Percentiles rank a stretch among this genome's conserved stretches.
Conservation (phyloP, 2,797 vertebrate species). For the Cryptoblepharus egeriae region DNA sequence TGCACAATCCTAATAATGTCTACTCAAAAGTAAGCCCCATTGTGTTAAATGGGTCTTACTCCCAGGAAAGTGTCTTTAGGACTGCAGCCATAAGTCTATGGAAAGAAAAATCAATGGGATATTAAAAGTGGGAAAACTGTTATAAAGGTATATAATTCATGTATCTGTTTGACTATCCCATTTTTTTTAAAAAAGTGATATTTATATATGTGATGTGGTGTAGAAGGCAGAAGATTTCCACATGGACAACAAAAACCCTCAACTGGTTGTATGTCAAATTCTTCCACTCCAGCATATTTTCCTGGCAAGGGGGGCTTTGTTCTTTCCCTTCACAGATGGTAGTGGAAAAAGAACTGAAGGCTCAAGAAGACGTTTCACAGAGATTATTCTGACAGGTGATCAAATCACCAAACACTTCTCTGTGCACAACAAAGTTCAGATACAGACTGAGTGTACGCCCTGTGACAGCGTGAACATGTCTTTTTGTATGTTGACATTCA, state of each 20-base stretch:
- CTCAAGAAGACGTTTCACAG: slow-evolving; percentile 76
- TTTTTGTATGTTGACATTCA: slow-evolving; percentile 75
- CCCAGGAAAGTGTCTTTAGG: too few relatives aligned
- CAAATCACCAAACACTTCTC: slow-evolving; percentile 77
- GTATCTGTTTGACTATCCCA: background rate
- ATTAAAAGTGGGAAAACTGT: background rate
- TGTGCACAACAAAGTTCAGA: slow-evolving; percentile 79
- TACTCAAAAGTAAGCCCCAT: too few relatives aligned
- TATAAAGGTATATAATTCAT: background rate
- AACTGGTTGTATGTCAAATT: slow-evolving; percentile 56
- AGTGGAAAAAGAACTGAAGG: slow-evolving; percentile 73
- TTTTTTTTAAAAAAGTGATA: background rate
- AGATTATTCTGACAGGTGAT: slow-evolving; percentile 80
- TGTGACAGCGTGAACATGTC: slow-evolving; percentile 77
- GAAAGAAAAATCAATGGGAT: background rate
- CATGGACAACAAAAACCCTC: slow-evolving; percentile 49
- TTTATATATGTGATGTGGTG: slow-evolving; percentile 3
- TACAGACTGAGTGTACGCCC: slow-evolving; percentile 71
- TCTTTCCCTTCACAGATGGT: slow-evolving; percentile 75
- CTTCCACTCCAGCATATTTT: slow-evolving; percentile 44
- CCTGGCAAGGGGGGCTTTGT: slow-evolving; percentile 70
- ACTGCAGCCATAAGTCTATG: background rate
- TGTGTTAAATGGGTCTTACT: too few relatives aligned
- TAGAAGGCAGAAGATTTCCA: slow-evolving; percentile 48
- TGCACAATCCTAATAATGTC: too few relatives aligned